A percentile compares a stretch with the other conserved stretches of the same genome.
phyloP scores from a whole-genome alignment of 64 coral and sea anemone genomes.

The Porites lutea region DNA sequence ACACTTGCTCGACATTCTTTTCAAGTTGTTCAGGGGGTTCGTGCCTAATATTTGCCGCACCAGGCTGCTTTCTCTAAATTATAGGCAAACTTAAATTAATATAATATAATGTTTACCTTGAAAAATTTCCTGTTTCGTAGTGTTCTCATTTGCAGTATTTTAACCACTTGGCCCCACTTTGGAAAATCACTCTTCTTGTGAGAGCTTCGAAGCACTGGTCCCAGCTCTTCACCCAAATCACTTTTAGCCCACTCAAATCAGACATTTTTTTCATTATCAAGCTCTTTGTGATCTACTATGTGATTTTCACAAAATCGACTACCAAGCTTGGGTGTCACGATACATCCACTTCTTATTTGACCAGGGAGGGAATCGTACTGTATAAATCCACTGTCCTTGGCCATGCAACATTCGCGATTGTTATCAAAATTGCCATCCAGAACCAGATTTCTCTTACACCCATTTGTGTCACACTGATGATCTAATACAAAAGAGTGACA shows the following conservation, averaged over 20 bases:
- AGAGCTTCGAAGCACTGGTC: neutral
- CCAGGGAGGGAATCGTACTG: neutral
- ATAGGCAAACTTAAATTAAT: neutral
- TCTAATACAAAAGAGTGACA: neutral
- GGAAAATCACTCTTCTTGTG: neutral
- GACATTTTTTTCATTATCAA: conserved; percentile 11
- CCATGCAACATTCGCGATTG: conserved; percentile 46
- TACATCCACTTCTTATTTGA: conserved; percentile 14
- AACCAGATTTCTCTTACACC: neutral
- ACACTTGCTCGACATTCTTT: no score
- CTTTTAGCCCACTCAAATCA: neutral
- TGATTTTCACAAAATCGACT: conserved; percentile 1
- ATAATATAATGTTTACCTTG: conserved; percentile 7
- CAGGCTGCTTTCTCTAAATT: neutral
- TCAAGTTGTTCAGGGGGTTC: no score
- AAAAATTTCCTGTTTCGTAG: conserved; percentile 21
- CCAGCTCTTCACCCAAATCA: neutral
- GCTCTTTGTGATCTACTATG: conserved; percentile 17
- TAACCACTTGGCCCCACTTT: neutral
- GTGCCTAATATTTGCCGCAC: no score
- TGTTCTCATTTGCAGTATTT: neutral
- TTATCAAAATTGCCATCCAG: conserved; percentile 4
- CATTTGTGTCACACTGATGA: neutral
- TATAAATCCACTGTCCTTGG: conserved; percentile 7
- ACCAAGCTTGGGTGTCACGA: conserved; percentile 18